These are phyloP conservation scores for Amblyopsis rosae DNA, from an alignment of 2,113 vertebrate species.

Conservation along the genomic window DNA sequence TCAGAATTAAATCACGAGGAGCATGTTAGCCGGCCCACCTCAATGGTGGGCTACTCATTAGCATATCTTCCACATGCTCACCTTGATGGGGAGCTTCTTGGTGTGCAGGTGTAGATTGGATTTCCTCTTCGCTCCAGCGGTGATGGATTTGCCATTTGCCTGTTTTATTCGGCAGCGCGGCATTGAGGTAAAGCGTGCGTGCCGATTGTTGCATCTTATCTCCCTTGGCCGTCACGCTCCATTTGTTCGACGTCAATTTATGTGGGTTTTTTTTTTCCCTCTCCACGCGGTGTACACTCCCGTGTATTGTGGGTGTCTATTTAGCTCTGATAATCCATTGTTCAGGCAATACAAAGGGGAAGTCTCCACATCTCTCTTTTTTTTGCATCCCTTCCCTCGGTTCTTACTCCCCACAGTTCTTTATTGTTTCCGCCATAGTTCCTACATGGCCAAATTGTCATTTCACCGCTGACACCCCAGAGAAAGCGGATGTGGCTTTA, in stretches of 20 bases:
- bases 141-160: constrained; percentile 64
- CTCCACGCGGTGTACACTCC: constrained; percentile 16
- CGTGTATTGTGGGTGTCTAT: constrained; percentile 43
- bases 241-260: constrained; percentile 46
- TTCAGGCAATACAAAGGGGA: constrained; percentile 40
- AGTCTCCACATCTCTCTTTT: constrained; percentile 10
- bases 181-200: constrained; percentile 31
- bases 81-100: constrained; percentile 42
- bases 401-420: constrained; percentile 5
- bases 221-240: constrained; percentile 41
- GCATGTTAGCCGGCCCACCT: constrained; percentile 8
- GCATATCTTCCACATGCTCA: constrained; percentile 38
- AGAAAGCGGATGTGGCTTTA: neutral
- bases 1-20: constrained; percentile 34
- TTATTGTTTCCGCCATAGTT: constrained; percentile 38
- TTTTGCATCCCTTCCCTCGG: constrained; percentile 16
- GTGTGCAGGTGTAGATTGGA: constrained; percentile 40
- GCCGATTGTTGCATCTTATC: constrained; percentile 41
- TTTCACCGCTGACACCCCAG: constrained; percentile 32
- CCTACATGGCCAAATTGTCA: constrained; percentile 48
- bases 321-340: constrained; percentile 62
- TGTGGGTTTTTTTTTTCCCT: constrained; percentile 26
- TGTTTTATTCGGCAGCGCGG: constrained; percentile 22
- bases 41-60: constrained; percentile 30
- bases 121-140: constrained; percentile 48